Evolutionary conservation across 64 coral and sea anemone species (phyloP).

Genomic region (Pocillopora damicornis): DNA sequence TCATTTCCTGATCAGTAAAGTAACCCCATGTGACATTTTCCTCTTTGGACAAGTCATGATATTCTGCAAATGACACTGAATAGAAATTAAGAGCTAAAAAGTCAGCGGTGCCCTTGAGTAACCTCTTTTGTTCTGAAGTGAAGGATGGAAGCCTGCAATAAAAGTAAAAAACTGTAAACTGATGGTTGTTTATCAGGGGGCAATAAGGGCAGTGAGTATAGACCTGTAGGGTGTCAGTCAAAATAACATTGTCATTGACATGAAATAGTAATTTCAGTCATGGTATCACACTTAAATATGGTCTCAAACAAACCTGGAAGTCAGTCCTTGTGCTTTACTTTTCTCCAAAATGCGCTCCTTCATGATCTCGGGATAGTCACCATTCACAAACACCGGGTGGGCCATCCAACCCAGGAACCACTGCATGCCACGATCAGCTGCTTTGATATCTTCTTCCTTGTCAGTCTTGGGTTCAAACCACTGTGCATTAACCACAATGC

Average conservation of each 20-base stretch:
- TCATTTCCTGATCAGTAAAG: slow-evolving; percentile 66
- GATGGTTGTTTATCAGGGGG: too few relatives aligned
- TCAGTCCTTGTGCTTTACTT: slow-evolving; percentile 35
- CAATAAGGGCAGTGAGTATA: too few relatives aligned
- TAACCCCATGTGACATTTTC: slow-evolving; percentile 66
- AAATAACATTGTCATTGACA: too few relatives aligned
- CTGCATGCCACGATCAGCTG: slow-evolving; percentile 83
- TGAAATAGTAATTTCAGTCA: too few relatives aligned
- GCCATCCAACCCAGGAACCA: slow-evolving; percentile 92
- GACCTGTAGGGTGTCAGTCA: too few relatives aligned
- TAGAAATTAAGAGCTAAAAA: slow-evolving; percentile 85
- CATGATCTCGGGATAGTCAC: slow-evolving; percentile 86
- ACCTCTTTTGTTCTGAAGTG: slow-evolving; percentile 67
- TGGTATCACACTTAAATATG: too few relatives aligned
- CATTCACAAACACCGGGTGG: slow-evolving; percentile 72
- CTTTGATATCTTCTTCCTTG: slow-evolving; percentile 44
- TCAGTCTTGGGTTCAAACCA: slow-evolving; percentile 75
- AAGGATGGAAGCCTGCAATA: slow-evolving; percentile 57
- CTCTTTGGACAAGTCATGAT: slow-evolving; percentile 49
- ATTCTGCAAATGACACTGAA: slow-evolving; percentile 57
- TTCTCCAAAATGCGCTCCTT: slow-evolving; percentile 54
- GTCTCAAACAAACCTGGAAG: slow-evolving; percentile 42
- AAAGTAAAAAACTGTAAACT: not conserved
- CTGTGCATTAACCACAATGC: slow-evolving; percentile 81
- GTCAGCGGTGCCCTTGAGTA: slow-evolving; percentile 73